Evolutionary conservation across 2,888 invertebrate species (phyloP).

Genomic region (Odontomyia ornata): DNA sequence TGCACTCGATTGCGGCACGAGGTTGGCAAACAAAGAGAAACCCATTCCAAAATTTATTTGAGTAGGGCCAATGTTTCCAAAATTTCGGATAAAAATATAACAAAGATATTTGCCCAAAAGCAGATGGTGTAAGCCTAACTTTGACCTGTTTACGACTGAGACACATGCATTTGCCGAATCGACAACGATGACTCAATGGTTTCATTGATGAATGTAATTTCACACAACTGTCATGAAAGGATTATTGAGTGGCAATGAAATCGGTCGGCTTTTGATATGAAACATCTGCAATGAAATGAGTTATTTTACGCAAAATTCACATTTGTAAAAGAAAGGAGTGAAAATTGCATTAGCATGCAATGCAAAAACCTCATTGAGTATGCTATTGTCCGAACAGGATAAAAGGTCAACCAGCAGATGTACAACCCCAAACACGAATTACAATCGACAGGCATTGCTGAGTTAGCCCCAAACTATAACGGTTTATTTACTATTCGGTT

Average conservation of each 20-base stretch:
- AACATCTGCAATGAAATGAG: conserved; percentile 30
- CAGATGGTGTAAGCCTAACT: conserved; percentile 26
- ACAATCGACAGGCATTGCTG: too few relatives aligned
- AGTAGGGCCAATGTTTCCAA: conserved; percentile 19
- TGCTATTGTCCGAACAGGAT: conserved; percentile 16
- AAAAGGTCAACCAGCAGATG: conserved; percentile 30
- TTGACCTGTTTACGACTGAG: not conserved
- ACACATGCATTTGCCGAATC: not conserved
- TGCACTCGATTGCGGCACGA: conserved; percentile 33
- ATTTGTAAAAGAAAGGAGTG: not conserved
- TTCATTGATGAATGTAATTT: conserved; percentile 30
- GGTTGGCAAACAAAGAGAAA: conserved; percentile 27
- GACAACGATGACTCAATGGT: conserved; percentile 40
- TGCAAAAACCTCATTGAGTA: not conserved
- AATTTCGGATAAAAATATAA: conserved; percentile 33
- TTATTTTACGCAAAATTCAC: not conserved
- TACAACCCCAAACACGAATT: not conserved
- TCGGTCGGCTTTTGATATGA: not conserved
- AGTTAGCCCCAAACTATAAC: not conserved
- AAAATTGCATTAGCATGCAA: conserved; percentile 10
- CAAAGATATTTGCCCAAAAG: not conserved
- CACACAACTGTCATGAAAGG: conserved; percentile 26
- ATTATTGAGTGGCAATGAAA: conserved; percentile 10
- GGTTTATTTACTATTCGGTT: conserved; percentile 49
- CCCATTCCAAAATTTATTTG: conserved; percentile 14